Conservation (phyloP, 2,113 vertebrate species). For the Pangasianodon gigas region DNA sequence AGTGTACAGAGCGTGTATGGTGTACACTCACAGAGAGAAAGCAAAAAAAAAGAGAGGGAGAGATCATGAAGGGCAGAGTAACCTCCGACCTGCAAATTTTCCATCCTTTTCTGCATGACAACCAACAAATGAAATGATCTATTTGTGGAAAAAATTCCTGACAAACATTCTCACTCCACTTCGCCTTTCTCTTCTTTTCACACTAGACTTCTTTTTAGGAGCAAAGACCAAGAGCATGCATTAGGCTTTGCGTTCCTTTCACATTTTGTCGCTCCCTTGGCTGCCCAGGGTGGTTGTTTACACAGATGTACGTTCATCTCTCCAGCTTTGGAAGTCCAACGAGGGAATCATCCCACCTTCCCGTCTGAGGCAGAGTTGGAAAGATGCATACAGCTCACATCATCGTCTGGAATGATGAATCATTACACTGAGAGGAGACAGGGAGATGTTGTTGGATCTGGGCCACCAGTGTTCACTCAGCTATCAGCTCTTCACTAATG, state of each 20-base stretch:
- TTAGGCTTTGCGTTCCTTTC: slow-evolving; percentile 47
- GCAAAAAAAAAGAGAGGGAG: not conserved
- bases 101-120: slow-evolving; percentile 7
- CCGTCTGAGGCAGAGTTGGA: slow-evolving; percentile 56
- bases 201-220: slow-evolving; percentile 5
- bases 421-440: slow-evolving; percentile 59
- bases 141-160: slow-evolving; percentile 1
- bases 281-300: slow-evolving; percentile 69
- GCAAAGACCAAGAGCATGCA: slow-evolving; percentile 47
- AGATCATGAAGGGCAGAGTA: not conserved
- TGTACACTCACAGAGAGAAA: slow-evolving; percentile 59
- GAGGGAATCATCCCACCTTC: slow-evolving; percentile 58
- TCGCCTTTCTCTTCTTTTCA: not conserved
- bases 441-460: slow-evolving; percentile 58
- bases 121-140: slow-evolving; percentile 11
- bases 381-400: slow-evolving; percentile 60
- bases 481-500: slow-evolving; percentile 66
- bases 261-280: slow-evolving; percentile 51
- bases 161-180: not conserved
- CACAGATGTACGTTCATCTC: slow-evolving; percentile 72
- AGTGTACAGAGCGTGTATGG: slow-evolving; percentile 22
- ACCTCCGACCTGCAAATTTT: slow-evolving; percentile 22
- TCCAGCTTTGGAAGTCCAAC: slow-evolving; percentile 44
- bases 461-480: slow-evolving; percentile 58
- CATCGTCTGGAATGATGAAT: slow-evolving; percentile 65